Percentiles rank a stretch among this genome's conserved stretches.
These are phyloP conservation scores for Gymnoscopelus microlampas DNA, from an alignment of 2,797 vertebrate species.

Conservation along the genomic window DNA sequence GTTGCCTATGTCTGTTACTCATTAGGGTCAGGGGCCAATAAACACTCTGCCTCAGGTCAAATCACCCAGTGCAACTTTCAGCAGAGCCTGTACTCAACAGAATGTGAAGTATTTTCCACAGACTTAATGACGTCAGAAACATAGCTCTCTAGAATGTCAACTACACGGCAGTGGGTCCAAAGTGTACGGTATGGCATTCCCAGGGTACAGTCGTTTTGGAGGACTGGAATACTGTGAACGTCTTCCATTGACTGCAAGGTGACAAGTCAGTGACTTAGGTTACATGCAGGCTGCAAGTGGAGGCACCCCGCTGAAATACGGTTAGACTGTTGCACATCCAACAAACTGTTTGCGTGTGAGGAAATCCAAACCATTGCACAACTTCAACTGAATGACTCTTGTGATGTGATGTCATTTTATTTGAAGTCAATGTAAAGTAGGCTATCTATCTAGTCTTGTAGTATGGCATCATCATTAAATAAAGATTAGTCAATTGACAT, in stretches of 20 bases:
- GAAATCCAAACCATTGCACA: background rate
- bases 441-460: too few relatives aligned
- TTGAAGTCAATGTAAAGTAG: background rate
- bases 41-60: background rate
- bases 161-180: conserved; percentile 11
- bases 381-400: background rate
- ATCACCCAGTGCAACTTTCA: background rate
- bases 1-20: too few relatives aligned
- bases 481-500: background rate
- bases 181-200: conserved; percentile 5
- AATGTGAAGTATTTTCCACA: conserved; percentile 14
- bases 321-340: background rate
- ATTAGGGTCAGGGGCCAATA: background rate
- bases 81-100: background rate
- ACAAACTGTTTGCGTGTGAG: background rate
- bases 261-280: conserved; percentile 1
- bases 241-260: conserved; percentile 6
- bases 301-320: background rate
- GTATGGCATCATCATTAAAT: too few relatives aligned
- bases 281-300: background rate
- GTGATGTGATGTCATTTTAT: conserved; percentile 5
- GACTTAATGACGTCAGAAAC: conserved; percentile 12
- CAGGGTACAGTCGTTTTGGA: conserved; percentile 3
- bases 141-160: conserved; percentile 12
- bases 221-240: conserved; percentile 18